Percentiles rank a stretch among this genome's conserved stretches.
These are phyloP conservation scores for Nezara viridula DNA, from an alignment of 2,888 invertebrate genomes.

Conservation along the genomic window DNA sequence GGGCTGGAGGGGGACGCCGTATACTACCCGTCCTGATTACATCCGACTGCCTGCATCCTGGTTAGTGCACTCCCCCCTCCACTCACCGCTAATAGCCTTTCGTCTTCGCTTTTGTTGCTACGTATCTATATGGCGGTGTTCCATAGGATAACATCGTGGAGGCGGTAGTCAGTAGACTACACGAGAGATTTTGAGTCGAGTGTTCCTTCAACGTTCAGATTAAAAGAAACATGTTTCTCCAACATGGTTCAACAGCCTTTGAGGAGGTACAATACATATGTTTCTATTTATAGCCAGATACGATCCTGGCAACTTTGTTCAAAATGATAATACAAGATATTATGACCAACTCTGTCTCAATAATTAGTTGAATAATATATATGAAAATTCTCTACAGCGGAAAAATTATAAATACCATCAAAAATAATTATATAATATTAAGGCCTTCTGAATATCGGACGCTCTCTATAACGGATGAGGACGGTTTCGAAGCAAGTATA, in stretches of 20 bases:
- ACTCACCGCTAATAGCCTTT: neutral
- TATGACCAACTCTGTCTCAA: too few species aligned
- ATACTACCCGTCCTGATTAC: slow-evolving; percentile 13
- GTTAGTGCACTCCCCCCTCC: neutral
- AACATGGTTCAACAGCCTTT: neutral
- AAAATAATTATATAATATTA: too few species aligned
- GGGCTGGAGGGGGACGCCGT: neutral
- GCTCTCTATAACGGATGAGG: too few species aligned
- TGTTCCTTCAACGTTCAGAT: neutral
- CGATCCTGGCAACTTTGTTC: too few species aligned
- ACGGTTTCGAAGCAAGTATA: too few species aligned
- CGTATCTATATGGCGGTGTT: neutral
- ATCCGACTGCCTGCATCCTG: slow-evolving; percentile 23
- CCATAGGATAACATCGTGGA: neutral
- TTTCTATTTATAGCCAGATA: neutral
- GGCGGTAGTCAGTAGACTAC: neutral
- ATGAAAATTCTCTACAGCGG: too few species aligned
- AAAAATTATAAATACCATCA: too few species aligned
- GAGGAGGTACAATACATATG: neutral
- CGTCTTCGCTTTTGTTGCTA: neutral
- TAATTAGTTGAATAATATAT: too few species aligned
- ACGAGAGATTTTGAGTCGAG: neutral
- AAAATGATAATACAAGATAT: too few species aligned
- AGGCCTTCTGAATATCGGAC: too few species aligned
- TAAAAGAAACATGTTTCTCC: neutral